Evolutionary conservation across 2,888 invertebrate species (phyloP), one percentile per base, ranked within the genome.

Genomic region (Standfussiana lucernea): DNA sequence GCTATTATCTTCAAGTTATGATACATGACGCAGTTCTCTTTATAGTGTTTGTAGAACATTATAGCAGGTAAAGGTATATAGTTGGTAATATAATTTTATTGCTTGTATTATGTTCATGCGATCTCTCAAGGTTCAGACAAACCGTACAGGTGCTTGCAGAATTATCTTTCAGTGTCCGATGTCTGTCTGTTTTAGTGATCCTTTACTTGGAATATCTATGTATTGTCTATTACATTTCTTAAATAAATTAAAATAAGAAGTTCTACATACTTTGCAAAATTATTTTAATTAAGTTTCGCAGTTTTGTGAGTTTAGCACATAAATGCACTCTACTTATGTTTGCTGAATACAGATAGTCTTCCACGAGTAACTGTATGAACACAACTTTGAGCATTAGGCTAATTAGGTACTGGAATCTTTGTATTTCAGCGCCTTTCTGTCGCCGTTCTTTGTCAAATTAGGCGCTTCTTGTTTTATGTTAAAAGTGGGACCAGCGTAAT

Each of bases 381-480:
- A 74, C 11, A 77, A 77, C 47, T 81, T 72, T 6, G 28, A 75
- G 35, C 13, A 61, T 35, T 28, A 35, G 24, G 18, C 59, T 74
- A 81, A 73, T 35, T 61, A 40, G 40, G 37, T n/a, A 35, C 18
- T 15, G 18, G 13, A 24, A 40, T 47, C 4, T 47, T 81, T n/a
- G 3, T 47, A 21, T 74, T 61, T 13, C 24, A 61, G 35, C 24
- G 45, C 7, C 11, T 37, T 47, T 45, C 40, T 74, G 82, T 74
- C 47, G 11, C 75, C 24, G 28, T 77, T 61, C 24, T 42, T 61
- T 77, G 59, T 77, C 47, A 35, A 82, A 42, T 75, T 47, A 75
- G 40, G 4, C 45, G 13, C 6, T 10, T 77, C 32, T 47, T 56
- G 18, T 59, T 40, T 45, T 15, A 40, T 53, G 1, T 35, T n/a